Base-by-base conservation (phyloP, 2,797 vertebrate genomes). In the Chrysocyon brachyurus region DNA sequence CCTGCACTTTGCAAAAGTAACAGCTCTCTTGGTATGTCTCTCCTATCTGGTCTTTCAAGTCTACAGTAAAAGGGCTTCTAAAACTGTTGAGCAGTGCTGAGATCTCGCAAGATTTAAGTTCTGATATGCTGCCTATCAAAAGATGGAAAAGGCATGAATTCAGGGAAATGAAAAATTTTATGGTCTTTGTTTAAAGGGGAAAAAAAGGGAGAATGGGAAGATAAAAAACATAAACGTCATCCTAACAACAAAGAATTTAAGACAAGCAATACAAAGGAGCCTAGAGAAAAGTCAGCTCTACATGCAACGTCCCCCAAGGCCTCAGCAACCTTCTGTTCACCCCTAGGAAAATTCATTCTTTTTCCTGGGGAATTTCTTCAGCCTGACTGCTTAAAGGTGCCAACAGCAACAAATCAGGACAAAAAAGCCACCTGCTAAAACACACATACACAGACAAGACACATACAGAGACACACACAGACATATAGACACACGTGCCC, bases 361-460 rank as follows among this genome's bases (percentile, higher is more conserved):
- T 89, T 95, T 94, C 88, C 86, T 72, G 36, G 91, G 87, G 88
- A 93, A 87, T 93, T 89, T 91, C 31, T 96, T 33, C 56, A 87
- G 91, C 46, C 40, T 84, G 79, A 56, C 54, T 72, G 56, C 57
- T 85, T 54, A 84, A 91, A 66, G 28, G 54, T 81, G 83, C 91
- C 89, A 90, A 96, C 59, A 87, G 84, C 84, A 93, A 90, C 87
- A 97, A 87, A 82, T 33, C 22, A 36, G 0, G 15, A 93, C 87
- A 87, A 77, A 78, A 89, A 90, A 73, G 31, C 22, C 68, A 84
- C 87, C 54, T 84, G 90, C 85, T 68, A 22, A 46, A 22, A 79
- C 4, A 78, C 36, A 36, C 40, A 70, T 46, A 66, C 33, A 66
- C 28, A 19, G 36, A 49, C 49, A 40, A 40, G 40, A 26, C 36